These are phyloP conservation scores for Tamandua tetradactyla DNA, from an alignment of 2,797 vertebrate species.

Conservation along the genomic window DNA sequence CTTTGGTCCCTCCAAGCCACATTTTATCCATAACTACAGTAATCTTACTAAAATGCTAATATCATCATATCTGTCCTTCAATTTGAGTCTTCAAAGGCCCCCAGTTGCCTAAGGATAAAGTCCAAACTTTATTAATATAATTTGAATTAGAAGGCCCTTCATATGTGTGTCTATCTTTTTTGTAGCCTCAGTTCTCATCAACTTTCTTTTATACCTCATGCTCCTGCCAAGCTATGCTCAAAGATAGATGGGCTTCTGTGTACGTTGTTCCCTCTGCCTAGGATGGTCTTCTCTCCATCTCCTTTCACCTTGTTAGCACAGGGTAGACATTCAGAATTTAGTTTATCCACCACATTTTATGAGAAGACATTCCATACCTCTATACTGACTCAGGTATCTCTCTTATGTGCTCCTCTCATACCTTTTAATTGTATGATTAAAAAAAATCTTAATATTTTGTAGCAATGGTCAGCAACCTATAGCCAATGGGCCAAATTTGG, in stretches of 20 bases:
- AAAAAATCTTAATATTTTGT: not conserved
- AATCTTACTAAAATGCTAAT: not conserved
- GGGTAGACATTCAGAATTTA: not conserved
- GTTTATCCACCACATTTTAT: not conserved
- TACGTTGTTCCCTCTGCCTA: not conserved
- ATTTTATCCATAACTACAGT: not conserved
- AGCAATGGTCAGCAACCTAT: not conserved
- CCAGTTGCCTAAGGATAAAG: no score
- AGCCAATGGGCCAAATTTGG: not conserved
- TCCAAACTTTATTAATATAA: no score
- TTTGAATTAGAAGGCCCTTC: not conserved
- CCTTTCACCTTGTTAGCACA: not conserved
- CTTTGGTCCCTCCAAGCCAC: not conserved
- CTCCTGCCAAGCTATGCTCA: not conserved
- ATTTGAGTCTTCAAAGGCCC: not conserved
- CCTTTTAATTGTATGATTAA: not conserved
- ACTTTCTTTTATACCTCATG: not conserved
- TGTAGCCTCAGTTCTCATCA: not conserved
- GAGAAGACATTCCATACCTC: not conserved
- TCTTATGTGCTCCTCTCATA: not conserved
- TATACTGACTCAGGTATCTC: not conserved
- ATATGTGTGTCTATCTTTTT: not conserved
- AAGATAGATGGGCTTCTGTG: not conserved
- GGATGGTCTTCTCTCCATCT: not conserved
- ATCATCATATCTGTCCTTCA: no score